These are phyloP conservation scores for Psilopogon haemacephalus DNA, from an alignment of 2,113 vertebrate genomes.

Conservation along the genomic window DNA sequence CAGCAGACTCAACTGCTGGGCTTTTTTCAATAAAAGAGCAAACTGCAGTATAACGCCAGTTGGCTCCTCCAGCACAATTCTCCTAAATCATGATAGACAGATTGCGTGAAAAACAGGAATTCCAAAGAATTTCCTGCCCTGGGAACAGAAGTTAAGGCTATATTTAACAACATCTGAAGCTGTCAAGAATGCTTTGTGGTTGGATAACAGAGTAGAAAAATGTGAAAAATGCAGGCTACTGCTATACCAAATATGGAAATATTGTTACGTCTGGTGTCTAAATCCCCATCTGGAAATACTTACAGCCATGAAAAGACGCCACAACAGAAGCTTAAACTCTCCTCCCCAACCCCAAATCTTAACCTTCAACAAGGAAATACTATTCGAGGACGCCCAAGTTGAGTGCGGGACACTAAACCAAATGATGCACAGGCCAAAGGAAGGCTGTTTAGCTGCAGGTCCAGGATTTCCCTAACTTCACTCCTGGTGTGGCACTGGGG, in stretches of 20 bases:
- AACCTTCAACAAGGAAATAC: neutral
- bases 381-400: neutral
- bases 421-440: neutral
- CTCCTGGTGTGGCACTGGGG: neutral
- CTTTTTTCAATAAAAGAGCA: conserved; percentile 66
- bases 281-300: conserved; percentile 95
- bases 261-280: conserved; percentile 97
- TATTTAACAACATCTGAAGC: conserved; percentile 96
- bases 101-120: conserved; percentile 93
- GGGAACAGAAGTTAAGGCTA: conserved; percentile 86
- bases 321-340: conserved; percentile 75
- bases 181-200: conserved; percentile 98
- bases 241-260: conserved; percentile 99
- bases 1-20: conserved; percentile 52
- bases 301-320: conserved; percentile 82
- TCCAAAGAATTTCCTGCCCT: conserved; percentile 91
- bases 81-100: conserved; percentile 84
- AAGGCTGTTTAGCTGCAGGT: neutral
- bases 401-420: neutral
- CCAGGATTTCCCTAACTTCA: neutral
- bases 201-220: conserved; percentile 93
- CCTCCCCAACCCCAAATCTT: neutral
- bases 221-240: conserved; percentile 98
- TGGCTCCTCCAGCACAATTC: conserved; percentile 74
- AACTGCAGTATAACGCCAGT: conserved; percentile 73